Evolutionary conservation across 2,113 vertebrate species (phyloP).

Genomic region (Kryptolebias marmoratus): DNA sequence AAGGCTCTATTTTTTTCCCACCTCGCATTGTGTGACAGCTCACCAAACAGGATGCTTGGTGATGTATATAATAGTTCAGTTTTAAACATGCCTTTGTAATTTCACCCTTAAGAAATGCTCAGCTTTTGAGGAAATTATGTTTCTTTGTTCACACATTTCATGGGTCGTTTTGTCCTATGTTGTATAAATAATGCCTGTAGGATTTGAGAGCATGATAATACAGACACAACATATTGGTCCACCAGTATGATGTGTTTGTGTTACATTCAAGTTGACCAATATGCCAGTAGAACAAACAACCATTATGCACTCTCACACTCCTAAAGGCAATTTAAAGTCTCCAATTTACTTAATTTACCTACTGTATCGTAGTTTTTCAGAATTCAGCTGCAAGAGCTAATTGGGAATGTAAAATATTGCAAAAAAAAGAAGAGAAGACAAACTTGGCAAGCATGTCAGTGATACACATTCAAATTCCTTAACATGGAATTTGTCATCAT

Average conservation of each 20-base stretch:
- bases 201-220: neutral
- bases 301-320: too few species aligned
- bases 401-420: too few species aligned
- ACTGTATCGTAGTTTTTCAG: too few species aligned
- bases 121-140: neutral
- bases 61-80: slow-evolving; percentile 28
- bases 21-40: slow-evolving; percentile 16
- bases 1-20: slow-evolving; percentile 11
- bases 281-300: neutral
- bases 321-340: too few species aligned
- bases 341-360: too few species aligned
- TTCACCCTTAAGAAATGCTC: slow-evolving; percentile 15
- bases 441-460: too few species aligned
- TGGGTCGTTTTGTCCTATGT: slow-evolving; percentile 8
- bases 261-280: slow-evolving; percentile 7
- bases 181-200: slow-evolving; percentile 9
- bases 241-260: slow-evolving; percentile 5
- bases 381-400: too few species aligned
- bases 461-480: too few species aligned
- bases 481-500: too few species aligned
- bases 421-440: too few species aligned
- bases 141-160: slow-evolving; percentile 12
- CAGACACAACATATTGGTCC: neutral
- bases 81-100: slow-evolving; percentile 14
- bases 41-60: slow-evolving; percentile 34